Conservation (phyloP, 2,797 vertebrate genomes). For the Tadarida brasiliensis region DNA sequence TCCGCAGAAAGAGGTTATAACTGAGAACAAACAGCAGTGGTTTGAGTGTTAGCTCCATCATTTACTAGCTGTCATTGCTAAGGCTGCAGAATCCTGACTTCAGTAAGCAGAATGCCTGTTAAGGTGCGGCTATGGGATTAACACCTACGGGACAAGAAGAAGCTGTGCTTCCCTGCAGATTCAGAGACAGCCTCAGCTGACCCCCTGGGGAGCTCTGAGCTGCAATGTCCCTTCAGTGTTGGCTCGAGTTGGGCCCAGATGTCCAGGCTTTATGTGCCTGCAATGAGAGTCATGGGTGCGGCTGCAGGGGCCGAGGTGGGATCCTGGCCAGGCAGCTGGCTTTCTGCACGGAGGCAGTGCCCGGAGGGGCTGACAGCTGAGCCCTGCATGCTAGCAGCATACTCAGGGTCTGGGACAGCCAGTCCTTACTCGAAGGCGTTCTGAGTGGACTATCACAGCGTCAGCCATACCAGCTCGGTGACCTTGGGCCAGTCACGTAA, state of each 20-base stretch:
- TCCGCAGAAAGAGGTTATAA: not conserved
- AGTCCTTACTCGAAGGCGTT: not conserved
- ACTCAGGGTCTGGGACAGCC: not conserved
- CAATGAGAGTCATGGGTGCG: no score
- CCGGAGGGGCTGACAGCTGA: not conserved
- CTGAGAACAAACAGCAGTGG: not conserved
- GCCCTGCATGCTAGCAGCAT: no score
- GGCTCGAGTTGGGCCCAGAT: not conserved
- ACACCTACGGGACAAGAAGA: not conserved
- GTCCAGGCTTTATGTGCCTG: not conserved
- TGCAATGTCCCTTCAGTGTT: not conserved
- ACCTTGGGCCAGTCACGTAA: not conserved
- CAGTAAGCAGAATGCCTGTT: not conserved
- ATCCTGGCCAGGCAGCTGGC: not conserved
- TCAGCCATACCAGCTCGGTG: accelerated
- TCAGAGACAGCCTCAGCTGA: not conserved
- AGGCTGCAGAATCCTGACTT: not conserved
- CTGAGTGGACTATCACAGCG: not conserved
- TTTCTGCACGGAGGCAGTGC: no score
- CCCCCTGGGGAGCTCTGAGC: not conserved
- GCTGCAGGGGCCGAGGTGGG: not conserved
- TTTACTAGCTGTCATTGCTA: no score
- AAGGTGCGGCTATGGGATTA: not conserved
- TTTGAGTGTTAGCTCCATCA: not conserved
- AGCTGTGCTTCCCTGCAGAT: not conserved